These are phyloP conservation scores for Seira musarum DNA, from an alignment of 2,888 invertebrate species.

Conservation along the genomic window DNA sequence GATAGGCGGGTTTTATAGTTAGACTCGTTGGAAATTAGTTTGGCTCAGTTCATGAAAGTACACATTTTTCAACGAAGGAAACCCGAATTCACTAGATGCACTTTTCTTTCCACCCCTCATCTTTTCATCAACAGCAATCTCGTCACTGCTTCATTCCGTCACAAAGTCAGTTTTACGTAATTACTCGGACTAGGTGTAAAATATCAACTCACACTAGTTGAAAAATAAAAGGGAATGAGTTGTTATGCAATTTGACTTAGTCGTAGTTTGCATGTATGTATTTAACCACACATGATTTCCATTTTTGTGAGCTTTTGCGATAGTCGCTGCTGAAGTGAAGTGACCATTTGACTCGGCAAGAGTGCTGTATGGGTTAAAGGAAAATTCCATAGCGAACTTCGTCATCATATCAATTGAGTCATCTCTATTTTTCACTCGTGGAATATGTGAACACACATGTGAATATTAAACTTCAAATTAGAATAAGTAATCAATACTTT, in stretches of 20 bases:
- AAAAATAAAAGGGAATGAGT: background rate
- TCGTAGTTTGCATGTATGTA: slow-evolving; percentile 3
- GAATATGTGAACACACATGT: background rate
- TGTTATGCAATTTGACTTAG: background rate
- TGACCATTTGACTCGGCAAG: background rate
- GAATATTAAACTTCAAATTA: background rate
- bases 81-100: background rate
- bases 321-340: no score
- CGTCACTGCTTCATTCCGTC: background rate
- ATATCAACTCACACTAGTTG: no score
- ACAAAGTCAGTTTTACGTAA: background rate
- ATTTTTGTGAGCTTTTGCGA: no score
- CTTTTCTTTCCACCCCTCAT: background rate
- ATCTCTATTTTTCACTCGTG: background rate
- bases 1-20: background rate
- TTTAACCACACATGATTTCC: no score
- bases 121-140: background rate
- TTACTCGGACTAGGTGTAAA: background rate
- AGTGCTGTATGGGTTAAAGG: background rate
- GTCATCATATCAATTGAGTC: background rate
- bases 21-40: background rate
- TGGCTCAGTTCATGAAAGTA: background rate
- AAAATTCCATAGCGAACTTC: background rate
- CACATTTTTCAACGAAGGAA: background rate
- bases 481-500: background rate